These are phyloP conservation scores for Ctenosaura bakeri DNA, from an alignment of 2,797 vertebrate species.

Conservation along the genomic window DNA sequence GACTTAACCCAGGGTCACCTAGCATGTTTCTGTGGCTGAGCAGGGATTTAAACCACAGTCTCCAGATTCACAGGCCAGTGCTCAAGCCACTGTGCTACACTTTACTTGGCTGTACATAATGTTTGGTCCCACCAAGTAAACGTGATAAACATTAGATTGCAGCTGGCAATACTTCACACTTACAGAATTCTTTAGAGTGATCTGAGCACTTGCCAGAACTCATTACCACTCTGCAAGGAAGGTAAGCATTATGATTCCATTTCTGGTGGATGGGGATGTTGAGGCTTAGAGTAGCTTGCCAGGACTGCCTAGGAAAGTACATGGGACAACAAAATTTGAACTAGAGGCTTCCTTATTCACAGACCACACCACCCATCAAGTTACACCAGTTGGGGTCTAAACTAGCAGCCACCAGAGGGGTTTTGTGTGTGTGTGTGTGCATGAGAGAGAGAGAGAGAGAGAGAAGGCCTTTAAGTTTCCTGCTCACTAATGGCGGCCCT, in stretches of 20 bases:
- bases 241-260: background rate
- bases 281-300: background rate
- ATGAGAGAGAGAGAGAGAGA: too few species aligned
- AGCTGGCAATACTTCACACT: background rate
- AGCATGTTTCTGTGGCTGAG: too few species aligned
- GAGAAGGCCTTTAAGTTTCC: too few species aligned
- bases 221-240: background rate
- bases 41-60: too few species aligned
- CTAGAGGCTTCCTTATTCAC: background rate
- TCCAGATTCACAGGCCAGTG: too few species aligned
- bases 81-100: too few species aligned
- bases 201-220: background rate
- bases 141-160: background rate
- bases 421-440: too few species aligned
- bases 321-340: background rate
- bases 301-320: background rate
- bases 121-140: conserved; percentile 27
- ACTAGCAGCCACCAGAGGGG: background rate
- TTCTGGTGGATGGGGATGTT: too few species aligned
- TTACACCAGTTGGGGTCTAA: background rate
- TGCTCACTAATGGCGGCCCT: too few species aligned
- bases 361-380: background rate
- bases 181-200: background rate
- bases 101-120: too few species aligned
- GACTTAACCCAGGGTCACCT: too few species aligned